Evolutionary conservation across 2,888 invertebrate genomes (phyloP).

Genomic region (Microdon myrmicae): DNA sequence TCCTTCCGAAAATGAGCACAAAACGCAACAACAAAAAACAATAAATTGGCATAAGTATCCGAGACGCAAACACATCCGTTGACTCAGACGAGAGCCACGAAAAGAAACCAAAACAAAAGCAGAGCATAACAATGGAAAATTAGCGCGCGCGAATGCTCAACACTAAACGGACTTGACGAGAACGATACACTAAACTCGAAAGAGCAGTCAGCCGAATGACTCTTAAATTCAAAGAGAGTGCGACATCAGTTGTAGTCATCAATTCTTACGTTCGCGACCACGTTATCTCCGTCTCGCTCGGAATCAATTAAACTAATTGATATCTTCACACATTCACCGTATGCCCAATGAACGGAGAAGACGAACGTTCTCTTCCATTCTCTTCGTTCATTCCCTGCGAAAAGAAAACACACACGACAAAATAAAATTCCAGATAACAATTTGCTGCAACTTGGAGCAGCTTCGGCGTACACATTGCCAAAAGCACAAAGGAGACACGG

Average conservation of each 20-base stretch:
- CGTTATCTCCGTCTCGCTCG: constrained; percentile 24
- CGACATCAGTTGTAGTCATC: too few species aligned
- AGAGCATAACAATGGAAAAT: constrained; percentile 50
- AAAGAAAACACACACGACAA: too few species aligned
- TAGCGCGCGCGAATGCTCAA: constrained; percentile 46
- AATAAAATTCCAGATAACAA: too few species aligned
- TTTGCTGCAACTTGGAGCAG: constrained; percentile 46
- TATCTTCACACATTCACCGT: constrained; percentile 49
- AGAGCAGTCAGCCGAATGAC: neutral
- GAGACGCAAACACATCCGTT: constrained; percentile 17
- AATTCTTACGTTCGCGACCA: too few species aligned
- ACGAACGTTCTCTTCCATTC: constrained; percentile 2
- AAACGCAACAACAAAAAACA: too few species aligned
- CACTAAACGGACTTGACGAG: constrained; percentile 11
- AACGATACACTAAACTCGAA: neutral
- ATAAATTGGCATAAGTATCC: constrained; percentile 31
- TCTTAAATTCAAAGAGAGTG: constrained; percentile 25
- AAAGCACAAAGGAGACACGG: too few species aligned
- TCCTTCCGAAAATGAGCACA: too few species aligned
- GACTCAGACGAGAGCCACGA: constrained; percentile 21
- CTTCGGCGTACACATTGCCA: constrained; percentile 44
- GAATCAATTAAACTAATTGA: constrained; percentile 52
- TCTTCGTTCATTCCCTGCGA: constrained; percentile 7
- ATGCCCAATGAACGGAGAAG: too few species aligned
- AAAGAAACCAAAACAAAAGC: constrained; percentile 49